Evolutionary conservation across 2,113 vertebrate species (phyloP), one percentile per base, ranked within the genome.

Genomic region (Hyla sarda): DNA sequence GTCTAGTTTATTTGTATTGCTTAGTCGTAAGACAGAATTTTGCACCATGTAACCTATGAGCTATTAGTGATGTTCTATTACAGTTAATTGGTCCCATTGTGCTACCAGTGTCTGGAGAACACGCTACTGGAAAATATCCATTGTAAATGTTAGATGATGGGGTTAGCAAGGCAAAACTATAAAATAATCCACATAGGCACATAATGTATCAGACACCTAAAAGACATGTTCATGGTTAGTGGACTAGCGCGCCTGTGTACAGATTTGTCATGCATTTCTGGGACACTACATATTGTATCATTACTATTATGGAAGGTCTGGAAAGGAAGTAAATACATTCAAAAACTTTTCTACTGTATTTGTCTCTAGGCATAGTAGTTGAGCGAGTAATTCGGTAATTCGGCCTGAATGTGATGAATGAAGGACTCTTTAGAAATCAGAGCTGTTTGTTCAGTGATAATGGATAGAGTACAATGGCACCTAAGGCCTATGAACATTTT

Each of bases 1-100:
- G 74, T 54, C 74, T 77, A 23, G 74, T 21, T 52, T 77, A 54
- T 32, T 30, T 47, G 23, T 76, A 30, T 77, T 54, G 48, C 47
- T 77, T 32, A 52, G 74, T 32, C 16, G 6, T 47, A 76, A 50
- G 14, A 25, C 48, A 52, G 48, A 32, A 77, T 52, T 17, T 21
- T 77, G 73, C 25, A 50, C 74, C 30, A 2, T 77, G 48, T 54
- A 77, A 77, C 74, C 48, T 77, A 32, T 77, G 48, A 23, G 17
- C 47, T 54, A 30, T 11, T 77, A 54, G 74, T 77, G 16, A 52
- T 32, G 28, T 32, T 77, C 50, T 32, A 77, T 77, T 77, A 50
- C 74, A 77, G 50, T 77, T 77, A 77, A 77, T 77, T 77, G 74
- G 74, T 77, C 74, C 74, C 74, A 32, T 28, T 77, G 74, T 54